Conservation (phyloP, 2,888 invertebrate species). For the Baronia brevicornis region DNA sequence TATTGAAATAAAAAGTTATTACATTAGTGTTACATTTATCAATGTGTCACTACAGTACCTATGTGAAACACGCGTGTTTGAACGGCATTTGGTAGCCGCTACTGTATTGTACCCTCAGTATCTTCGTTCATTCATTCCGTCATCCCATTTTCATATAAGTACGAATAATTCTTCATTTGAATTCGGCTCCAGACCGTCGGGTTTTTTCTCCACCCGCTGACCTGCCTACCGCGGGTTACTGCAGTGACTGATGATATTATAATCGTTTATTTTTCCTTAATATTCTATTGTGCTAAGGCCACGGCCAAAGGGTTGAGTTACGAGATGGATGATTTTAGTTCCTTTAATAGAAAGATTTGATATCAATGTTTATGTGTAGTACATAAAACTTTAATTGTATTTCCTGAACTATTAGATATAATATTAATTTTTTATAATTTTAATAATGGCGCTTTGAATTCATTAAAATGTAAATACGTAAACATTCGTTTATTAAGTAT, state of each 20-base stretch:
- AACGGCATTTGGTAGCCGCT: constrained; percentile 56
- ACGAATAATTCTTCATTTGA: constrained; percentile 73
- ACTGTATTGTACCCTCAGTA: constrained; percentile 45
- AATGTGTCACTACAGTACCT: neutral
- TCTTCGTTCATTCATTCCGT: constrained; percentile 68
- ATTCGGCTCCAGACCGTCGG: constrained; percentile 54
- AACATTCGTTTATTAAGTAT: too few species aligned
- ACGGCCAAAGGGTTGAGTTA: neutral
- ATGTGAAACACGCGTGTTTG: constrained; percentile 32
- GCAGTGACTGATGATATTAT: constrained; percentile 69
- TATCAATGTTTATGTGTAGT: too few species aligned
- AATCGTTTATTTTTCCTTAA: constrained; percentile 73
- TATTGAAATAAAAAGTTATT: too few species aligned
- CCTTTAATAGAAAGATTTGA: too few species aligned
- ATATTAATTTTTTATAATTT: constrained; percentile 11
- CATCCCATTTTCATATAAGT: constrained; percentile 74
- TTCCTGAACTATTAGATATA: too few species aligned
- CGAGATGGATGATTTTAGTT: constrained; percentile 4
- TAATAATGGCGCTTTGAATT: too few species aligned
- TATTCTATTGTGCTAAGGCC: constrained; percentile 59
- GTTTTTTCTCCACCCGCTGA: constrained; percentile 63
- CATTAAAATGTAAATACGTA: too few species aligned
- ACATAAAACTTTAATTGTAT: too few species aligned
- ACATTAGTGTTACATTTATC: too few species aligned
- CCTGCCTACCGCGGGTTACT: constrained; percentile 68